Conservation (phyloP, 1,140 invertebrate species). For the Lysiphlebus fabarum region DNA sequence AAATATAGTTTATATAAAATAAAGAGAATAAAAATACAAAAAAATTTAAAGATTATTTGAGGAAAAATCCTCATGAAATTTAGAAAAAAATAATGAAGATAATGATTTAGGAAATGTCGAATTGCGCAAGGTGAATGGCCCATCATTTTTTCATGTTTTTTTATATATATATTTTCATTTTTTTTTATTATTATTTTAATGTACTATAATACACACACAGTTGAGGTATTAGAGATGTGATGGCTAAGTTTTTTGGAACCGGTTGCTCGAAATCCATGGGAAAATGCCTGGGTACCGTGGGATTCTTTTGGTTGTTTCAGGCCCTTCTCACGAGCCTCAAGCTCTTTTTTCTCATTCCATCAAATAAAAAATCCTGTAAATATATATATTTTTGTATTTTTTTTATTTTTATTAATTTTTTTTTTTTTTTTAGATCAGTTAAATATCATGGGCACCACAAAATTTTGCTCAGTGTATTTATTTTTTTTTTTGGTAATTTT, state of each 20-base stretch:
- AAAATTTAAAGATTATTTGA: too few relatives aligned
- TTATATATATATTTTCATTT: too few relatives aligned
- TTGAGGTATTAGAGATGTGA: conserved; percentile 25
- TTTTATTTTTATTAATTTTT: too few relatives aligned
- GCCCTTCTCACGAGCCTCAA: conserved; percentile 8
- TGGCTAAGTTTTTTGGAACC: conserved; percentile 24
- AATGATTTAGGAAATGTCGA: conserved; percentile 14
- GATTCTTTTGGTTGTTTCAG: conserved; percentile 8
- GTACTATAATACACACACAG: not conserved
- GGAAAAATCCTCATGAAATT: conserved; percentile 10
- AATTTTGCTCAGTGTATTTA: too few relatives aligned
- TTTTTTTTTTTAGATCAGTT: too few relatives aligned
- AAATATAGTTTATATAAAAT: too few relatives aligned
- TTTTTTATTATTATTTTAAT: too few relatives aligned
- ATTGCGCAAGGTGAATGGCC: conserved; percentile 25
- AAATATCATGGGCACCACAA: too few relatives aligned
- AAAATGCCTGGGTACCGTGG: conserved; percentile 25
- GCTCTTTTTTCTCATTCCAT: not conserved
- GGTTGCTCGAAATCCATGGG: conserved; percentile 28
- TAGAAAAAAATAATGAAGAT: conserved; percentile 4
- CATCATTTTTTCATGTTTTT: conserved; percentile 12
- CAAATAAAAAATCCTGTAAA: too few relatives aligned
- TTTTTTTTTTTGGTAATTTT: too few relatives aligned
- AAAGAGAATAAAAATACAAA: too few relatives aligned
- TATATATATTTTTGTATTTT: too few relatives aligned